These are phyloP conservation scores for Ichneumon xanthorius DNA, from an alignment of 2,888 invertebrate species.

Conservation along the genomic window DNA sequence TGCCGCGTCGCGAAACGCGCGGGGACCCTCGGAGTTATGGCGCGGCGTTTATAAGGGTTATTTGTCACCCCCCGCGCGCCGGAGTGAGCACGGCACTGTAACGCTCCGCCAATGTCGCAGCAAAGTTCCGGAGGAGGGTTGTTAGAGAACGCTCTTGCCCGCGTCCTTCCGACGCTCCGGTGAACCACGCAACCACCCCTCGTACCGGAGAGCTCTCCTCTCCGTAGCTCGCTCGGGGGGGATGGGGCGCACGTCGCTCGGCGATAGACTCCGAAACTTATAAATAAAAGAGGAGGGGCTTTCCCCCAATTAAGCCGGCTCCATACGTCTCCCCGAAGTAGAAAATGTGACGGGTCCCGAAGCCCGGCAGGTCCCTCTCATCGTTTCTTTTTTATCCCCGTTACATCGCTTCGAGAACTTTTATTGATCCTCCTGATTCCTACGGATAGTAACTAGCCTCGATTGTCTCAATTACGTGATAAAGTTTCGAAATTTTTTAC, in stretches of 20 bases:
- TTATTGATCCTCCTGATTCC: slow-evolving; percentile 65
- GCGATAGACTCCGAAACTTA: slow-evolving; percentile 83
- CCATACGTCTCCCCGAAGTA: slow-evolving; percentile 82
- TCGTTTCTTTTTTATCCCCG: slow-evolving; percentile 47
- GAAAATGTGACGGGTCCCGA: slow-evolving; percentile 81
- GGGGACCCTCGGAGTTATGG: slow-evolving; percentile 73
- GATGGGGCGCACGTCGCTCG: slow-evolving; percentile 60
- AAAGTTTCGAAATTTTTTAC: slow-evolving; percentile 50
- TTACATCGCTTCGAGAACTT: slow-evolving; percentile 40
- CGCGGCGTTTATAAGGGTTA: slow-evolving; percentile 84
- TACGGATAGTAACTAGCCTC: slow-evolving; percentile 26
- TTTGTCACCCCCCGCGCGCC: slow-evolving; percentile 79
- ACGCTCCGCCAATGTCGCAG: slow-evolving; percentile 52
- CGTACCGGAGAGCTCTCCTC: slow-evolving; percentile 49
- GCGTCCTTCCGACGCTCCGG: slow-evolving; percentile 59
- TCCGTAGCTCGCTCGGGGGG: slow-evolving; percentile 63
- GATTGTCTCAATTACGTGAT: slow-evolving; percentile 38
- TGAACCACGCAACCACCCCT: slow-evolving; percentile 41
- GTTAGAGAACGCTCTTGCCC: slow-evolving; percentile 48
- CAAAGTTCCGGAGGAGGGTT: slow-evolving; percentile 62
- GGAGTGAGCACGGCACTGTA: slow-evolving; percentile 61
- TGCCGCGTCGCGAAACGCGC: slow-evolving; percentile 72
- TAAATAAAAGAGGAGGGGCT: slow-evolving; percentile 82
- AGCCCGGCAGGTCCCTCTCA: slow-evolving; percentile 62
- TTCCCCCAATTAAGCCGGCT: slow-evolving; percentile 83